Evolutionary conservation across 1,140 invertebrate species (phyloP), one percentile per base, ranked within the genome.

Genomic region (Drosophila pseudoananassae): DNA sequence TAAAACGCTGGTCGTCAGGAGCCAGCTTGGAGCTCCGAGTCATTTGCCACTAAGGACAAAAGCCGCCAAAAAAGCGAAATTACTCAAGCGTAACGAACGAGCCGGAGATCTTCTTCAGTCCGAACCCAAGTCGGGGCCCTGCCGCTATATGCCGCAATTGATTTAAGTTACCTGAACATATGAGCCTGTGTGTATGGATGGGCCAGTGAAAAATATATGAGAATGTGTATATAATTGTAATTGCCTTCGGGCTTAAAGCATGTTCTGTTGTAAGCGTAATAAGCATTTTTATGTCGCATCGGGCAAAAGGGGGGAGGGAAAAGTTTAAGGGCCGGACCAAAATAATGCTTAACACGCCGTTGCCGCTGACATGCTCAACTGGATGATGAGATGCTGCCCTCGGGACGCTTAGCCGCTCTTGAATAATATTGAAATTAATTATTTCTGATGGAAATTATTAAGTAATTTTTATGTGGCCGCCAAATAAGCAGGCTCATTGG

Each of bases 341-440:
- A 27, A 31, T 55, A 77, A 76, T 82, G 78, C 81, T 84, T 84
- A 81, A 84, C 81, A 72, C 66, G 47, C 77, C 33, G 72, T 47
- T 77, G 73, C 55, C 59, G 54, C 27, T 71, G 71, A 45, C 46
- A 51, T 69, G 51, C 54, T 60, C 45, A 25, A 51, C 61, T 59
- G 58, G 78, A 80, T 58, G 78, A 70, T 55, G 57, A 45, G 20
- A 36, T 36, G 71, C 59, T 58, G 64, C 69, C 63, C 36, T 23
- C 43, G 20, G 70, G 65, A 15, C 8, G 61, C 29, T 61, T 29
- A 31, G 38, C 17, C 45, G 38, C 40, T 60, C 52, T 65, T 79
- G 81, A 85, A 90, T 79, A 76, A 90, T 90, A 90, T 90, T 82
- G 84, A 90, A 72, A 85, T 82, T 90, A 90, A 90, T 90, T 76